Conservation (phyloP, 1,140 invertebrate genomes). For the Scaptomyza hsui region DNA sequence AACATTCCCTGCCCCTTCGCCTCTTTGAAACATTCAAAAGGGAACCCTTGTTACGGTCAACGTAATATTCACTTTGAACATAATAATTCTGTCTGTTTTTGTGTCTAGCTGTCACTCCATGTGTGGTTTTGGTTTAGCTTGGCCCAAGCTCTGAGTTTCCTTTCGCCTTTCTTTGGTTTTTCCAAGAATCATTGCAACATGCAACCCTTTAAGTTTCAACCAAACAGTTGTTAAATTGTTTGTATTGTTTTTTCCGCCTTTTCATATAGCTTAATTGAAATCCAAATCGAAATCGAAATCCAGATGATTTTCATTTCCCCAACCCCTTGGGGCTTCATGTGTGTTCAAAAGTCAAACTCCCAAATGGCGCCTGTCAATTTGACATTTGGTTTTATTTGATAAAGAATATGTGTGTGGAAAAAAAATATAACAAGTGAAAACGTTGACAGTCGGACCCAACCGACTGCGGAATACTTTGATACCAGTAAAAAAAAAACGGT, state of each 20-base stretch:
- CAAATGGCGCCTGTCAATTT: slow-evolving; percentile 43
- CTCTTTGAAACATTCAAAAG: slow-evolving; percentile 4
- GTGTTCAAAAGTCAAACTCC: slow-evolving; percentile 27
- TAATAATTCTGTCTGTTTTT: slow-evolving; percentile 50
- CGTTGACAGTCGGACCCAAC: no score
- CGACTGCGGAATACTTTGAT: no score
- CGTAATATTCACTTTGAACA: slow-evolving; percentile 67
- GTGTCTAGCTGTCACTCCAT: not conserved
- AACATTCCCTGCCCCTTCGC: no score
- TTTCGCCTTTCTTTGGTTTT: not conserved
- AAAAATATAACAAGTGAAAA: no score
- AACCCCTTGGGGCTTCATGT: not conserved
- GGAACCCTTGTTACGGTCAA: slow-evolving; percentile 60
- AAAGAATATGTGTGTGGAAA: not conserved
- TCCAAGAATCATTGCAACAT: not conserved
- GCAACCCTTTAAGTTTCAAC: slow-evolving; percentile 35
- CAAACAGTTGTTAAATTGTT: no score
- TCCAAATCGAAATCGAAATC: slow-evolving; percentile 14
- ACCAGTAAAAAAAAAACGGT: no score
- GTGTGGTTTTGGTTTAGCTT: not conserved
- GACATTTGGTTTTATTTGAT: not conserved
- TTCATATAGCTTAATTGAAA: slow-evolving; percentile 15
- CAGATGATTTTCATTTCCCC: slow-evolving; percentile 11
- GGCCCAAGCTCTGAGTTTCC: not conserved
- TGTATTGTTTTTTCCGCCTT: slow-evolving; percentile 23